Conservation (phyloP, 2,113 vertebrate genomes). For the Micromys minutus region DNA sequence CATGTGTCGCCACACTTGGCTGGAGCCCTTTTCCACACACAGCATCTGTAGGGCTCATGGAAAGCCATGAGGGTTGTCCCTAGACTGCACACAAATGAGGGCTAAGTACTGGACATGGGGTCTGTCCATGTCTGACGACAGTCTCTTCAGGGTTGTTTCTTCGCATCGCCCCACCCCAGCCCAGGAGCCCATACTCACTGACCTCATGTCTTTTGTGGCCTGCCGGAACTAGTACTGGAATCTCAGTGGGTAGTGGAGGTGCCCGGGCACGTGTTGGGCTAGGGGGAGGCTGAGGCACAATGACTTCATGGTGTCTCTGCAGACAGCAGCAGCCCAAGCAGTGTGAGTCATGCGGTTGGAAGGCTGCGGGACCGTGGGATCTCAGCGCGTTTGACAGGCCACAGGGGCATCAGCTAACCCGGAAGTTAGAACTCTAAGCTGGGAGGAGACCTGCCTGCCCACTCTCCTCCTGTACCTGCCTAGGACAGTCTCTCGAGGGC, state of each 20-base stretch:
- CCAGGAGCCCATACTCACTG: not conserved
- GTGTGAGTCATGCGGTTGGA: conserved; percentile 14
- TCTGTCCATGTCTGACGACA: not conserved
- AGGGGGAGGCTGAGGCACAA: not conserved
- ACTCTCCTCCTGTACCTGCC: not conserved
- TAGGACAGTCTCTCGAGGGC: not conserved
- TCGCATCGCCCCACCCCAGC: fast-evolving
- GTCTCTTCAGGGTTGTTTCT: not conserved
- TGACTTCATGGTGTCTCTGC: conserved; percentile 15
- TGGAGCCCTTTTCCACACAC: not conserved
- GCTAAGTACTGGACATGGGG: not conserved
- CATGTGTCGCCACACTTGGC: not conserved
- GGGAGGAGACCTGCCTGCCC: not conserved
- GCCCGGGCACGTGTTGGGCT: not conserved
- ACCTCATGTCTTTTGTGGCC: not conserved
- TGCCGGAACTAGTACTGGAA: not conserved
- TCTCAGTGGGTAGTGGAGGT: not conserved
- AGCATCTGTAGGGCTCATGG: not conserved
- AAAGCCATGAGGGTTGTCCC: not conserved
- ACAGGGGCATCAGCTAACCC: not conserved
- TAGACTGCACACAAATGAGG: not conserved
- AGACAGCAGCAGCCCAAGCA: not conserved
- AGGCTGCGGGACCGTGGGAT: not conserved
- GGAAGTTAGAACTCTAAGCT: not conserved
- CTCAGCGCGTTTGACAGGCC: not conserved